phyloP scores from a whole-genome alignment of 1,140 invertebrate genomes.

The Rhagoletis pomonella region DNA sequence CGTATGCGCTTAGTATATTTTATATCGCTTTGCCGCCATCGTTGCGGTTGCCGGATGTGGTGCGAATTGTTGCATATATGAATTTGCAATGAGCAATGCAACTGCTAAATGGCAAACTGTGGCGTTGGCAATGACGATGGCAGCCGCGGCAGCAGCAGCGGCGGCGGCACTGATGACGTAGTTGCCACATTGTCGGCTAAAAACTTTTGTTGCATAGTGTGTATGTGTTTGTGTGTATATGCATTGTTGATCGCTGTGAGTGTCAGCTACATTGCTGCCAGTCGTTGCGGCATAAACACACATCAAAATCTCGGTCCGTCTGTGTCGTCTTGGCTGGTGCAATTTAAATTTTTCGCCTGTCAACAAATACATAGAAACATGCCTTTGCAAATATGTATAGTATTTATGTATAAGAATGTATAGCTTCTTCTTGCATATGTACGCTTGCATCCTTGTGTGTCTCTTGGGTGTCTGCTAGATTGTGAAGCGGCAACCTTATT shows the following conservation, averaged over 20 bases:
- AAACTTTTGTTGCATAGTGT: neutral
- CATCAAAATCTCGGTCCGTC: constrained; percentile 27
- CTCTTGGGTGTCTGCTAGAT: too few species aligned
- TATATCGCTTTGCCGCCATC: constrained; percentile 46
- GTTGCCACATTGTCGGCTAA: constrained; percentile 47
- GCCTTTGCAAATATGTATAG: too few species aligned
- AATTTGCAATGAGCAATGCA: constrained; percentile 50
- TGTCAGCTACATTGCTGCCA: neutral
- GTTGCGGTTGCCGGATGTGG: constrained; percentile 47
- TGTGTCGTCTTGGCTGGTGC: constrained; percentile 25
- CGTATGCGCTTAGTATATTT: constrained; percentile 20
- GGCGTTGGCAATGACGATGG: constrained; percentile 9
- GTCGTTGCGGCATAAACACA: constrained; percentile 36
- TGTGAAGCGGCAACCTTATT: too few species aligned
- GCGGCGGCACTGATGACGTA: neutral
- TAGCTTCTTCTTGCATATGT: too few species aligned
- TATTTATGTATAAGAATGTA: too few species aligned
- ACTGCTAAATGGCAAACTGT: constrained; percentile 44
- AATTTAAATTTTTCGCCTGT: constrained; percentile 50
- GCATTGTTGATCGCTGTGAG: neutral
- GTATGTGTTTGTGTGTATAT: neutral
- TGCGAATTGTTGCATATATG: constrained; percentile 51
- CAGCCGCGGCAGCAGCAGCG: neutral
- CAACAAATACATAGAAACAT: too few species aligned
- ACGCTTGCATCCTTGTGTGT: too few species aligned